Conservation (phyloP, 2,113 vertebrate species). For the Lanius collurio region DNA sequence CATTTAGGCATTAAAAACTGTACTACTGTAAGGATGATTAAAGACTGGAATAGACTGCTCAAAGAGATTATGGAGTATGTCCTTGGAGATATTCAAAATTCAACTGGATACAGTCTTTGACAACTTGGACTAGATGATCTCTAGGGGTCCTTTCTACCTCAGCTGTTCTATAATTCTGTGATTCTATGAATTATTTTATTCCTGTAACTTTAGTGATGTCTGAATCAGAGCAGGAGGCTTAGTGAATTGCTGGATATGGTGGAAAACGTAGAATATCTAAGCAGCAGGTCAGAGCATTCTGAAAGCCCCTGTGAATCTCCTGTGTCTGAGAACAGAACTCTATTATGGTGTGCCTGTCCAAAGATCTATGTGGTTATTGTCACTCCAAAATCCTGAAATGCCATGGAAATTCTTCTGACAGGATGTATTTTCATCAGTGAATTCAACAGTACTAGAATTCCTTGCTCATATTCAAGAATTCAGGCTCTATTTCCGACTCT, state of each 20-base stretch:
- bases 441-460: background rate
- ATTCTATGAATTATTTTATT: conserved; percentile 21
- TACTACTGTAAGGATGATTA: background rate
- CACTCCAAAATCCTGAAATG: background rate
- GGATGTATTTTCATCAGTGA: background rate
- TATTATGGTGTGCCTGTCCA: background rate
- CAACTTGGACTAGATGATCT: background rate
- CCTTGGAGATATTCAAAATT: background rate
- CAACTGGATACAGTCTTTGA: background rate
- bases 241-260: background rate
- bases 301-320: background rate
- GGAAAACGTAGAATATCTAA: background rate
- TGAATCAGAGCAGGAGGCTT: background rate
- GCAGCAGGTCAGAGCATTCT: background rate
- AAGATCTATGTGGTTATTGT: background rate
- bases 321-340: background rate
- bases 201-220: background rate
- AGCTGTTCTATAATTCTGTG: background rate
- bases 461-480: background rate
- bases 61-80: background rate
- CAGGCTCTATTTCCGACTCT: background rate
- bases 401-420: background rate
- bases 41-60: background rate
- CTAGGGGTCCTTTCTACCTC: background rate
- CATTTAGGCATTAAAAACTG: background rate